Base-by-base conservation (phyloP, 1,140 invertebrate genomes). In the Drosophila nannoptera region DNA sequence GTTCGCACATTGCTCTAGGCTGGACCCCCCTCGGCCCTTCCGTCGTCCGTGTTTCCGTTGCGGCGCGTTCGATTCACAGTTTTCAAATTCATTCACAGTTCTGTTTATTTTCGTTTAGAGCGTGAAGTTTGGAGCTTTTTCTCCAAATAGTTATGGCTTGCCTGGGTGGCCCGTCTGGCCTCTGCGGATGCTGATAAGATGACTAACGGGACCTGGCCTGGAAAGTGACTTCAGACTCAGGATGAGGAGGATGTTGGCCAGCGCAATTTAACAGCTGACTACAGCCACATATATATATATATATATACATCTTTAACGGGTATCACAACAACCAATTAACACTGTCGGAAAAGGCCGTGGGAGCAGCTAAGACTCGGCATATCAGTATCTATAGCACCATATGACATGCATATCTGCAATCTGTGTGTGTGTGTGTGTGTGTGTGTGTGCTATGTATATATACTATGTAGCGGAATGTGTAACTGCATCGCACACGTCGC, bases 71-170 rank as follows among this genome's bases (percentile, higher is more conserved):
- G 50, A 77, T 60, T 70, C 66, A 62, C 54, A 42, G 66, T 46
- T 66, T 49, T 67, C 46, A 62, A 69, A 67, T 77, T 77, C 72
- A 78, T 84, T 84, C 65, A 75, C 66, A 70, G 8, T 73, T 76
- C 48, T 84, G 80, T 83, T 83, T 83, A 71, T 83, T 83, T 83
- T 83, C 56, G 56, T 75, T 50, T 46, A 36, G 48, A 59, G 77
- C 77, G 58, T 81, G 69, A 81, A 81, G 62, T 46, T 73, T 62
- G 45, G 38, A 62, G 36, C 49, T 40, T 73, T 58, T 38, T 46
- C 29, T 46, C 63, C 38, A 52, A 59, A 66, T 53, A 38, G 33
- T n/a, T 33, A 40, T 32, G 59, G 50, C 64, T 73, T 73, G 76
- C 78, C 70, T 83, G 78, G 78, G 80, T 84, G 78, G 76, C 73